A percentile compares a stretch with the other conserved stretches of the same genome.
Conservation (phyloP, 2,888 invertebrate species). For the Baronia brevicornis region DNA sequence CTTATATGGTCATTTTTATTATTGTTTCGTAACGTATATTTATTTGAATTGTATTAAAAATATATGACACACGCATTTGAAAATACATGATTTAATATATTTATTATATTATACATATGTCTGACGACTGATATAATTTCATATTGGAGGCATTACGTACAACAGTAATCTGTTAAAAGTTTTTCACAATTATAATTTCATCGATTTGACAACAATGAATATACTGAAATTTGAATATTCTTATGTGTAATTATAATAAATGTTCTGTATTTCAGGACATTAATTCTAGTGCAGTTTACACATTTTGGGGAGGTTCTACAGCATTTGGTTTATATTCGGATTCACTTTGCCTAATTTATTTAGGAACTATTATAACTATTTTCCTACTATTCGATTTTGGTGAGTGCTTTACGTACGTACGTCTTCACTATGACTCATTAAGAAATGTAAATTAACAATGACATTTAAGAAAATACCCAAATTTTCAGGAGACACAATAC, state of each 20-base stretch:
- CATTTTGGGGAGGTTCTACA: conserved; percentile 77
- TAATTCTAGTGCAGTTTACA: conserved; percentile 82
- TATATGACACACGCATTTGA: too few species aligned
- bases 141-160: neutral
- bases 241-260: conserved; percentile 1
- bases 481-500: conserved; percentile 37
- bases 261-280: conserved; percentile 68
- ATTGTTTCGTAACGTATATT: too few species aligned
- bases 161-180: too few species aligned
- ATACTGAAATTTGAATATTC: neutral
- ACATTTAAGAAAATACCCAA: conserved; percentile 2
- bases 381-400: conserved; percentile 77
- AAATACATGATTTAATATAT: too few species aligned
- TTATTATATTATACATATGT: too few species aligned
- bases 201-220: neutral
- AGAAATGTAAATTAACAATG: neutral
- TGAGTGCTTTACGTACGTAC: conserved; percentile 59
- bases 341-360: conserved; percentile 79
- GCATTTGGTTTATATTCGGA: conserved; percentile 87
- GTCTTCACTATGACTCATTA: neutral
- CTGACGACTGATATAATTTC: neutral
- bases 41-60: too few species aligned
- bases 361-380: conserved; percentile 78
- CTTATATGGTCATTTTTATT: neutral
- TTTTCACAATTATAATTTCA: too few species aligned